phyloP scores from a whole-genome alignment of 2,797 vertebrate genomes.

The Argentina silus region DNA sequence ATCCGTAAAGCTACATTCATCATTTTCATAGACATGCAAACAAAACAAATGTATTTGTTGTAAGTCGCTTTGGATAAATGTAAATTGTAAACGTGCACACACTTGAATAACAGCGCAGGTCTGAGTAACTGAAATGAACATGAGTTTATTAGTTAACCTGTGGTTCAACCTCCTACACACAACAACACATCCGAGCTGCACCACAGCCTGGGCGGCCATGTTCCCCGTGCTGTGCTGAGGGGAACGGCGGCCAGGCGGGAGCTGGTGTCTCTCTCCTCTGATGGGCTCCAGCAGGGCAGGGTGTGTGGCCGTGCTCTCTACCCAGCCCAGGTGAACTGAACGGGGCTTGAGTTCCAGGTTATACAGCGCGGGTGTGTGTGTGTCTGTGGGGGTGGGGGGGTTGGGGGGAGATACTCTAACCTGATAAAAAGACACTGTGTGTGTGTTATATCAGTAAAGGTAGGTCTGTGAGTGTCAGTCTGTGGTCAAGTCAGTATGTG shows the following conservation, averaged over 20 bases:
- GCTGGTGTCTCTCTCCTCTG: conserved; percentile 11
- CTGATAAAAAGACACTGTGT: conserved; percentile 68
- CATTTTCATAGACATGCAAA: too few species aligned
- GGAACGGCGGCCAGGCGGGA: conserved; percentile 16
- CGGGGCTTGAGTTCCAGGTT: conserved; percentile 4
- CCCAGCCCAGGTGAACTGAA: conserved; percentile 23
- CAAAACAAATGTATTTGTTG: too few species aligned
- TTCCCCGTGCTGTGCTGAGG: conserved; percentile 14
- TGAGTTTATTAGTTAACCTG: conserved; percentile 74
- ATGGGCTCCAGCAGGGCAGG: conserved; percentile 14
- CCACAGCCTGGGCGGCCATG: conserved; percentile 6
- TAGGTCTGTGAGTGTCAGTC: conserved; percentile 31
- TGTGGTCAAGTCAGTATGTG: conserved; percentile 29
- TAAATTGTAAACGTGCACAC: too few species aligned
- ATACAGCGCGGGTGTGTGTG: conserved; percentile 58
- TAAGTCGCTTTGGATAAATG: too few species aligned
- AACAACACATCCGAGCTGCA: conserved; percentile 67
- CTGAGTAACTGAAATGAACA: conserved; percentile 61
- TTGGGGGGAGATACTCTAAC: conserved; percentile 39
- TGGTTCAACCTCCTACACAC: conserved; percentile 63
- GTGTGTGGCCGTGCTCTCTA: conserved; percentile 14
- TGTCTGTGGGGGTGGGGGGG: conserved; percentile 11
- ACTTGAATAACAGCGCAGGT: conserved; percentile 34
- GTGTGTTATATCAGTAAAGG: conserved; percentile 32
- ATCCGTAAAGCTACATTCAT: too few species aligned